Evolutionary conservation across 2,797 vertebrate species (phyloP), one percentile per base, ranked within the genome.

Genomic region (Discoglossus pictus): DNA sequence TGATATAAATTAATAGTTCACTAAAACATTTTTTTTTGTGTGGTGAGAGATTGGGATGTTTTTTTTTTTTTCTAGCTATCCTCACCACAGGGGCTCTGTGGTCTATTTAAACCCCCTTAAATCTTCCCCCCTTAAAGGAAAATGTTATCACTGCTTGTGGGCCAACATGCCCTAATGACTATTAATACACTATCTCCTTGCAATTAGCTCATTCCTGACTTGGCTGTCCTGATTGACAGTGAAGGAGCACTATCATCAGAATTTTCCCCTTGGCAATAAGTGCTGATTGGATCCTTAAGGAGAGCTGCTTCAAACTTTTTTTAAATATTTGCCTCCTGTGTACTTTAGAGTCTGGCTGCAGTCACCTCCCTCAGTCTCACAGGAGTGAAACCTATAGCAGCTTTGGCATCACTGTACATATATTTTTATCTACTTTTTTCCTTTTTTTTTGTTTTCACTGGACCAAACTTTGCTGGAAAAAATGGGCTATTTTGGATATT

Each of bases 61-160:
- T n/a, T n/a, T n/a, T n/a, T n/a, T n/a, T n/a, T n/a, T n/a, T n/a
- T 94, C 92, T 93, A 93, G 92, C 91, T 91, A 93, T 91, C 86
- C 89, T 83, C 91, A 86, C 92, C 91, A 86, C 90, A 80, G 92
- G 92, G 91, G 91, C 91, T 80, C 89, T 82, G 77, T 82, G 78
- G 87, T 87, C 89, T 91, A 88, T 92, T 92, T 93, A 92, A 92
- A 88, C 88, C 78, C 86, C 87, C 80, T 83, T 83, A 79, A 88
- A 86, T 87, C 82, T 89, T 86, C 78, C 75, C 78, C 75, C 64
- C 82, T 83, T 85, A 85, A 90, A 89, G 90, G 88, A 85, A 88
- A 89, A 89, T 91, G 88, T 92, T 90, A 92, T 91, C 87, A 84
- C 83, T 82, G 80, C 86, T 89, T 89, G 87, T 84, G 90, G 89